phyloP scores from a whole-genome alignment of 2,888 invertebrate species.

The Dinocampus coccinellae region DNA sequence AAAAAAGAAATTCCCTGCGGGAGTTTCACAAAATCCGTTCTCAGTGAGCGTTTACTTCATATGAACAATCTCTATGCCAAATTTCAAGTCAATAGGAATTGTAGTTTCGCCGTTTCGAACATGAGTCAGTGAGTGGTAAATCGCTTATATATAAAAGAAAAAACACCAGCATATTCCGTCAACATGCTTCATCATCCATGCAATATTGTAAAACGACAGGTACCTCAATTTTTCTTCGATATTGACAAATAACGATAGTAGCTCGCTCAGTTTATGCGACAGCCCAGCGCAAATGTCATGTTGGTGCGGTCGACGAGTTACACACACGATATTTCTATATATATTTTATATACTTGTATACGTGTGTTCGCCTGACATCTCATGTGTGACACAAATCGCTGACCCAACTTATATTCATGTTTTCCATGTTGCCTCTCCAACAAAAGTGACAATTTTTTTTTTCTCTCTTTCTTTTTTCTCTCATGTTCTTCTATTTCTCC shows the following conservation, averaged over 20 bases:
- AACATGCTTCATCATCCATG: background rate
- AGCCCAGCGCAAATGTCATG: conserved; percentile 4
- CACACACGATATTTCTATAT: background rate
- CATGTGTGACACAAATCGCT: conserved; percentile 14
- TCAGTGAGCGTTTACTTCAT: no score
- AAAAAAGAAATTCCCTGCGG: no score
- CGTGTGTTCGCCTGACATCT: conserved; percentile 5
- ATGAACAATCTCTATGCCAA: no score
- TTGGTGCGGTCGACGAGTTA: background rate
- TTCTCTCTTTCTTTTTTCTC: background rate
- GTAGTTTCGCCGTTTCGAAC: no score
- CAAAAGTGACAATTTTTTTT: background rate
- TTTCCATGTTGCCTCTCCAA: conserved; percentile 3
- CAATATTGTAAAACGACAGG: conserved; percentile 7
- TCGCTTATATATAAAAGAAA: background rate
- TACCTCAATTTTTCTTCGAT: conserved; percentile 11
- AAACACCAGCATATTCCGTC: background rate
- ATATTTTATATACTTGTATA: background rate
- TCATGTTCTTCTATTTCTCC: no score
- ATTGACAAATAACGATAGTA: conserved; percentile 27
- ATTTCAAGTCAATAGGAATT: no score
- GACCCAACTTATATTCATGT: conserved; percentile 30
- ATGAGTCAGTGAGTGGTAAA: no score
- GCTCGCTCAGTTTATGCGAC: conserved; percentile 17
- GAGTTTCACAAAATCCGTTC: no score